Percentiles rank a stretch among this genome's conserved stretches.
Evolutionary conservation across 2,888 invertebrate species (phyloP).

Genomic region (Drosophila quinaria): DNA sequence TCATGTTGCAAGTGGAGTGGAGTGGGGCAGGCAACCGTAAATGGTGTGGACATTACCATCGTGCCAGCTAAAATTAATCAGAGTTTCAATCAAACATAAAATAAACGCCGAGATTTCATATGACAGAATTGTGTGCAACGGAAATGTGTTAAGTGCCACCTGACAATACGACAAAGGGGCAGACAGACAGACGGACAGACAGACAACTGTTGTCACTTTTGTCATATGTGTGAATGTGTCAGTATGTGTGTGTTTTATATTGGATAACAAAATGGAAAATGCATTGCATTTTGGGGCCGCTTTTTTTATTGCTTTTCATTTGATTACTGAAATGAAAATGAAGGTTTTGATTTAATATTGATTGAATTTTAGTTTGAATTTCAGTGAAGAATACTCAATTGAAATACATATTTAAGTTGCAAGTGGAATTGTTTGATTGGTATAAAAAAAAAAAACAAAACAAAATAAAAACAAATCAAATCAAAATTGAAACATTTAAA

Average conservation of each 20-base stretch:
- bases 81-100: constrained; percentile 78
- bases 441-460: too few species aligned
- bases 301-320: constrained; percentile 33
- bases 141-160: constrained; percentile 62
- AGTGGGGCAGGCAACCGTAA: constrained; percentile 19
- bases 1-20: constrained; percentile 18
- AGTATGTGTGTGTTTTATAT: constrained; percentile 12
- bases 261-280: constrained; percentile 13
- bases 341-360: constrained; percentile 21
- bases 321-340: constrained; percentile 14
- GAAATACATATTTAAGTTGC: neutral
- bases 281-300: neutral
- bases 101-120: constrained; percentile 73
- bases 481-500: too few species aligned
- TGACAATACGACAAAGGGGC: constrained; percentile 13
- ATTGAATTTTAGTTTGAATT: constrained; percentile 2
- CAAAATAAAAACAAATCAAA: too few species aligned
- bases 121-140: constrained; percentile 45
- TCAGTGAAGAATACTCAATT: neutral
- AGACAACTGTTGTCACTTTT: constrained; percentile 38
- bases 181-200: neutral
- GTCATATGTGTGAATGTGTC: too few species aligned
- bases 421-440: too few species aligned
- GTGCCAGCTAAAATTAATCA: constrained; percentile 72
- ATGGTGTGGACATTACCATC: constrained; percentile 8